phyloP scores from a whole-genome alignment of 2,888 invertebrate genomes.

The Epistrophe grossulariae region DNA sequence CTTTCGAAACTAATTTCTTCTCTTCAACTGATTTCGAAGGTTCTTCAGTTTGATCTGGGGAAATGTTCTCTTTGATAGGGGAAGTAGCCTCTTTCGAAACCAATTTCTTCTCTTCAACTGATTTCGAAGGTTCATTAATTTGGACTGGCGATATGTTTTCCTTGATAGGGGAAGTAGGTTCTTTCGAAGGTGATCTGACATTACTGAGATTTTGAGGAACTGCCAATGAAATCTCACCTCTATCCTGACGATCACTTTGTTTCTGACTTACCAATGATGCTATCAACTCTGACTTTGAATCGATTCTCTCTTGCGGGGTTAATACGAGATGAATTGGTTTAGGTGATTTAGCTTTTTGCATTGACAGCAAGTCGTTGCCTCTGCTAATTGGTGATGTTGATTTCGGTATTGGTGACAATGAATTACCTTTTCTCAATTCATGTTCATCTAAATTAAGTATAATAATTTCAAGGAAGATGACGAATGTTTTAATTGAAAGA shows the following conservation, averaged over 20 bases:
- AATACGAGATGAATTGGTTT: slow-evolving; percentile 67
- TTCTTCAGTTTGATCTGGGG: background rate
- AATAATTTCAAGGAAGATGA: slow-evolving; percentile 66
- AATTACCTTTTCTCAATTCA: slow-evolving; percentile 71
- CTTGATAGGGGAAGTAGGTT: background rate
- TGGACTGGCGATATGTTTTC: slow-evolving; percentile 8
- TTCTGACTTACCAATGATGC: slow-evolving; percentile 63
- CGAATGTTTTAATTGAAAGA: slow-evolving; percentile 19
- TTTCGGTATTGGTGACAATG: slow-evolving; percentile 67
- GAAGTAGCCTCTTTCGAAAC: too few species aligned
- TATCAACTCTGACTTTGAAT: slow-evolving; percentile 66
- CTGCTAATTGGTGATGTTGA: slow-evolving; percentile 33
- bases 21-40: background rate
- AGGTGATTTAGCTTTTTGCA: slow-evolving; percentile 68
- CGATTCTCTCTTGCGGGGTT: slow-evolving; percentile 67
- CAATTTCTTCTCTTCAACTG: background rate
- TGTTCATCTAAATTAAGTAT: slow-evolving; percentile 71
- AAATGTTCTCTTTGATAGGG: too few species aligned
- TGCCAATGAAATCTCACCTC: slow-evolving; percentile 43
- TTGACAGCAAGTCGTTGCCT: slow-evolving; percentile 60
- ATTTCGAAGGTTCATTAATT: background rate
- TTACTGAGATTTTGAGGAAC: slow-evolving; percentile 21
- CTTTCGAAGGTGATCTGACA: slow-evolving; percentile 4
- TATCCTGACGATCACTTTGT: slow-evolving; percentile 40
- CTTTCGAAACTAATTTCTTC: background rate